Conservation (phyloP, 2,113 vertebrate genomes). For the Pyrgilauda ruficollis region DNA sequence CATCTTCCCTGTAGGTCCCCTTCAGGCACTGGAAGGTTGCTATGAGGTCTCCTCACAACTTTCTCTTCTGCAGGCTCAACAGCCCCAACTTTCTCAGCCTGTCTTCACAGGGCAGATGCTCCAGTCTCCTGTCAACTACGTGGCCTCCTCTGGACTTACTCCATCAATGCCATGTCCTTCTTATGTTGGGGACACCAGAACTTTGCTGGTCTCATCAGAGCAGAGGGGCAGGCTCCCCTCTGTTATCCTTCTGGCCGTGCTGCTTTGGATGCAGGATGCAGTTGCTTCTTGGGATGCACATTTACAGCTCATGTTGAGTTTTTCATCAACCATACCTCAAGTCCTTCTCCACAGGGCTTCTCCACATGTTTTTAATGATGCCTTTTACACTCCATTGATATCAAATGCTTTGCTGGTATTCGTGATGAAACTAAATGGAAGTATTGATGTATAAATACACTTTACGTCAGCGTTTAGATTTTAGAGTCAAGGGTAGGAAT, state of each 20-base stretch:
- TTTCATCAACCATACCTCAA: background rate
- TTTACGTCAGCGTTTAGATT: background rate
- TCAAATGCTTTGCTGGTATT: background rate
- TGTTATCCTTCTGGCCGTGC: background rate
- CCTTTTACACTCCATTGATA: background rate
- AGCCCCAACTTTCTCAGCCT: background rate
- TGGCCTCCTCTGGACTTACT: background rate
- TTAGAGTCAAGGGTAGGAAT: background rate
- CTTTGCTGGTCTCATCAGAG: background rate
- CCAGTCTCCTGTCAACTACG: accelerated
- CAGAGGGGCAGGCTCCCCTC: background rate
- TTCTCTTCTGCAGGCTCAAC: background rate
- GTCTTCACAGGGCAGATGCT: background rate
- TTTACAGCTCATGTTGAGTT: background rate
- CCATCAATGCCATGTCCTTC: background rate
- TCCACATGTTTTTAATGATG: background rate
- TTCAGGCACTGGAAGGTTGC: background rate
- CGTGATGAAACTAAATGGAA: background rate
- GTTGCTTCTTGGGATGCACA: background rate
- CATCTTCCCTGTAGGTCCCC: background rate
- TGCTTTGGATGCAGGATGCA: background rate
- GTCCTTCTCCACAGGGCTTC: background rate
- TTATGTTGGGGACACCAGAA: background rate
- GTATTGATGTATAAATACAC: background rate
- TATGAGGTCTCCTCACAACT: background rate